Conservation (phyloP, 1,140 invertebrate species). For the Schlechtendalia chinensis region DNA sequence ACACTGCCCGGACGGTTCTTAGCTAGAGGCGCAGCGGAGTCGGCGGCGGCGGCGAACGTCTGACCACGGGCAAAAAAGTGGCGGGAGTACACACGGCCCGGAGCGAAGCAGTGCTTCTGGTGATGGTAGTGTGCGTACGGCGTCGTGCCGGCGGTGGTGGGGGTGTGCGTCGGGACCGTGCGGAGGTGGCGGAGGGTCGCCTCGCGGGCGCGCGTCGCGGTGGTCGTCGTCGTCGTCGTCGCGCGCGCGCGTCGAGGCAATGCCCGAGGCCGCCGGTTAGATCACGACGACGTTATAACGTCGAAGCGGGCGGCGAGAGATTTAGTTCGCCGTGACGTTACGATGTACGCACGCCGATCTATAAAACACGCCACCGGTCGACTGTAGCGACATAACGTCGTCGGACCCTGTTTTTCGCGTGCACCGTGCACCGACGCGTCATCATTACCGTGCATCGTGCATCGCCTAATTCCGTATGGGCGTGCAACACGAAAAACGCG, state of each 20-base stretch:
- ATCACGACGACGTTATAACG: slow-evolving; percentile 30
- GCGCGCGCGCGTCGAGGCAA: slow-evolving; percentile 17
- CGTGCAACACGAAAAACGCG: too few relatives aligned
- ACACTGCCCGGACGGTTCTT: slow-evolving; percentile 1
- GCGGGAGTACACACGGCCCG: slow-evolving; percentile 43
- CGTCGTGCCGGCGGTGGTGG: slow-evolving; percentile 13
- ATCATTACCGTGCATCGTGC: too few relatives aligned
- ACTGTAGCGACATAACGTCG: too few relatives aligned
- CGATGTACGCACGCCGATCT: slow-evolving; percentile 3
- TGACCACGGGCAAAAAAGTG: slow-evolving; percentile 47
- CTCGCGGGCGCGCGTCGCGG: slow-evolving; percentile 41
- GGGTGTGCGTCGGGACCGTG: not conserved
- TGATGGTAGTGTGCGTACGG: not conserved
- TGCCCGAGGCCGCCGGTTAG: slow-evolving; percentile 33
- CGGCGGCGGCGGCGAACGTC: slow-evolving; percentile 15
- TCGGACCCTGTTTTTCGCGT: too few relatives aligned
- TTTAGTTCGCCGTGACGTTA: not conserved
- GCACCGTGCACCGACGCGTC: too few relatives aligned
- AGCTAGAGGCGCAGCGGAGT: not conserved
- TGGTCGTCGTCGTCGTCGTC: slow-evolving; percentile 38
- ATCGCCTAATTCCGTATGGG: too few relatives aligned
- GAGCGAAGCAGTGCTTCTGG: slow-evolving; percentile 41
- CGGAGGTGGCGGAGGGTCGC: not conserved
- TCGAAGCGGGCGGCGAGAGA: not conserved
- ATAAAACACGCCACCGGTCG: too few relatives aligned